A percentile compares a stretch with the other conserved stretches of the same genome.
Evolutionary conservation across 2,888 invertebrate species (phyloP).

Genomic region (Crossocerus cetratus): DNA sequence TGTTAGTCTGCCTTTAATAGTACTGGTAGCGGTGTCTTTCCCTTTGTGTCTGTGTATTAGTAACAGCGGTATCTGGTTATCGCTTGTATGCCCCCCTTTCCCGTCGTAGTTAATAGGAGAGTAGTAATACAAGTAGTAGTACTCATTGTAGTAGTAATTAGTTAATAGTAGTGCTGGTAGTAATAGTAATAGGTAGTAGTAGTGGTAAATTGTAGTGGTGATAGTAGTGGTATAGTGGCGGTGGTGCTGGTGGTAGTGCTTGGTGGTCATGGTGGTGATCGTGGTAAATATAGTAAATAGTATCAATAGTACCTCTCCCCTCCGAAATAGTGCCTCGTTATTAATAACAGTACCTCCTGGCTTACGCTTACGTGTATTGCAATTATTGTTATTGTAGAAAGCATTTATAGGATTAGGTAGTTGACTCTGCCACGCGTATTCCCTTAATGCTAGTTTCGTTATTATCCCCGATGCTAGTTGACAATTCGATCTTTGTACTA

Average conservation of each 20-base stretch:
- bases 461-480: constrained; percentile 40
- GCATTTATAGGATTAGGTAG: constrained; percentile 49
- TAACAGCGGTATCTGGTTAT: constrained; percentile 36
- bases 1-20: constrained; percentile 5
- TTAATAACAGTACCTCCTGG: constrained; percentile 39
- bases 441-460: constrained; percentile 12
- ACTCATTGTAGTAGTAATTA: constrained; percentile 47
- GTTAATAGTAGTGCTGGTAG: constrained; percentile 30
- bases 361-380: constrained; percentile 33
- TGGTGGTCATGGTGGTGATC: constrained; percentile 37
- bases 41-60: constrained; percentile 28
- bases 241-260: constrained; percentile 25
- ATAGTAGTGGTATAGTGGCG: constrained; percentile 26
- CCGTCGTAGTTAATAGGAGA: constrained; percentile 48
- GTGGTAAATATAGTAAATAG: constrained; percentile 38
- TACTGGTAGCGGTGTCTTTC: constrained; percentile 2
- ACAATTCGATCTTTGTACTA: constrained; percentile 53
- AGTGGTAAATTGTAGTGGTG: constrained; percentile 25
- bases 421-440: constrained; percentile 12
- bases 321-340: constrained; percentile 24
- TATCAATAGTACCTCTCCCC: constrained; percentile 12
- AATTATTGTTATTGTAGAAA: constrained; percentile 40
- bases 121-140: constrained; percentile 5
- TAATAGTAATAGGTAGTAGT: constrained; percentile 33
- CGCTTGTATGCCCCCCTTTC: not conserved